Conservation (phyloP, 2,797 vertebrate genomes). For the Mycteria americana region DNA sequence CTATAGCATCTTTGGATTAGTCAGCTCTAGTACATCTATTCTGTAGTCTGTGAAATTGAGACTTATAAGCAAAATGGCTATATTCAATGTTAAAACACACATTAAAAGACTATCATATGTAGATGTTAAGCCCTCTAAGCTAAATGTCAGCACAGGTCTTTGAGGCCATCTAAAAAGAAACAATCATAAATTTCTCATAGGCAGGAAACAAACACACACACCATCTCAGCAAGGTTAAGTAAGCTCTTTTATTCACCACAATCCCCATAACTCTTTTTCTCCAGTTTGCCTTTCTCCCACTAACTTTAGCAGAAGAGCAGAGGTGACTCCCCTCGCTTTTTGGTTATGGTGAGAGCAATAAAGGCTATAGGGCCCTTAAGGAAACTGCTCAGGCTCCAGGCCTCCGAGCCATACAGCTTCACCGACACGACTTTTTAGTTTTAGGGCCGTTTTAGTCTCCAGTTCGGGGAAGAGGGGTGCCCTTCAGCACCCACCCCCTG, state of each 20-base stretch:
- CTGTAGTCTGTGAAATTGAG: neutral
- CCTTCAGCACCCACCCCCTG: rapidly evolving
- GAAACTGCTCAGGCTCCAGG: neutral
- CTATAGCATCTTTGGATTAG: neutral
- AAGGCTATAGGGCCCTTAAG: neutral
- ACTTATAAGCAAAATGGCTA: neutral
- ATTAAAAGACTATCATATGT: rapidly evolving
- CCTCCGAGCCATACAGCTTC: neutral
- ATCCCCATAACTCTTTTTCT: neutral
- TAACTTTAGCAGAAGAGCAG: neutral
- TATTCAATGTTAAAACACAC: neutral
- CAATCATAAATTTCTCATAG: rapidly evolving
- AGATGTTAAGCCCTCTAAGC: neutral
- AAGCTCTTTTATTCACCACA: neutral
- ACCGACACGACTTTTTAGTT: rapidly evolving
- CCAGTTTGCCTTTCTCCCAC: neutral
- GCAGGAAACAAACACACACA: neutral
- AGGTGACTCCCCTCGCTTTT: neutral
- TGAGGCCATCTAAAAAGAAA: neutral
- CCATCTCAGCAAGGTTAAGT: neutral
- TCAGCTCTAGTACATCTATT: neutral
- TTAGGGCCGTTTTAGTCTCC: too few species aligned
- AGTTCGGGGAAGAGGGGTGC: neutral
- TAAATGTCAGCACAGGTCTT: rapidly evolving
- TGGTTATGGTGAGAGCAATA: neutral